A percentile compares a stretch with the other conserved stretches of the same genome.
These are phyloP conservation scores for Pionites leucogaster DNA, from an alignment of 2,113 vertebrate species.

Conservation along the genomic window DNA sequence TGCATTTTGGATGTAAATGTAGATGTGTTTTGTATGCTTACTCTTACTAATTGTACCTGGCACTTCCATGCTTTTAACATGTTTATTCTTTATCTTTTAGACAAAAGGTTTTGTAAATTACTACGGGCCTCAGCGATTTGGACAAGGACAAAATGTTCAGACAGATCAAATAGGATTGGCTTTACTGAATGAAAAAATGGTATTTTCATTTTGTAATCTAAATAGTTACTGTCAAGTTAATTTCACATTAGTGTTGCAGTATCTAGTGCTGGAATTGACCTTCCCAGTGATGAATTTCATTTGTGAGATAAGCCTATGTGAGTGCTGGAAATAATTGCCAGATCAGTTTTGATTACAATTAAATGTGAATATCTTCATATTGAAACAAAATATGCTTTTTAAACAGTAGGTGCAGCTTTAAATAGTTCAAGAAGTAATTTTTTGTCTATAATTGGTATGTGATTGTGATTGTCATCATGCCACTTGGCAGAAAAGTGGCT, in stretches of 20 bases:
- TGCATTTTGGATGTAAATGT: neutral
- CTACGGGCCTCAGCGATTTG: constrained; percentile 85
- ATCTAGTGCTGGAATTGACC: neutral
- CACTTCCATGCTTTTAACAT: neutral
- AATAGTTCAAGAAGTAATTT: neutral
- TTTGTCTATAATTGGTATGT: neutral
- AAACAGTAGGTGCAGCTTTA: neutral
- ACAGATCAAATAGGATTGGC: constrained; percentile 84
- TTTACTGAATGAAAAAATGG: constrained; percentile 82
- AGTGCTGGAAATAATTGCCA: neutral
- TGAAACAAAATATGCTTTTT: neutral
- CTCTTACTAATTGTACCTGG: neutral
- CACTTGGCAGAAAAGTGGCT: neutral
- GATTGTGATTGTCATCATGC: neutral
- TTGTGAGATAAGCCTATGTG: neutral
- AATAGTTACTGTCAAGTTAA: neutral
- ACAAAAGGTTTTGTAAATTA: constrained; percentile 85
- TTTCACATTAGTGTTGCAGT: neutral
- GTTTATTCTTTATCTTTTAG: constrained; percentile 62
- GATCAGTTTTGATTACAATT: neutral
- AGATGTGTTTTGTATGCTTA: neutral
- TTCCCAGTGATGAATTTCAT: neutral
- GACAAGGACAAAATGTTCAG: constrained; percentile 77
- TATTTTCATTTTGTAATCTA: constrained; percentile 52
- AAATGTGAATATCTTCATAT: neutral